Evolutionary conservation across 2,888 invertebrate genomes (phyloP).

Genomic region (Lepidocyrtoides sp.): DNA sequence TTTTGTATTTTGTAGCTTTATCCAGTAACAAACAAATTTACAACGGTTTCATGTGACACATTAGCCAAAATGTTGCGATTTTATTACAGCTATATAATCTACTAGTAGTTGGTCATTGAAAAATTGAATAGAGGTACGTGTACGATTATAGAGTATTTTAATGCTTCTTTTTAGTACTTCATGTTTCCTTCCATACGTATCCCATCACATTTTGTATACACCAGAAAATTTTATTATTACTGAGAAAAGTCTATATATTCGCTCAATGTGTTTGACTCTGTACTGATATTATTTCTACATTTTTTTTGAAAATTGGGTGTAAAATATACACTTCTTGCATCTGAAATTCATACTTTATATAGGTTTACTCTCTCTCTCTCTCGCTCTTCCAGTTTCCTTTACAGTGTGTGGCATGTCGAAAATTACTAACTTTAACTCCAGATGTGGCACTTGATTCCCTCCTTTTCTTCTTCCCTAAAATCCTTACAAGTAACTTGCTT

Average conservation of each 20-base stretch:
- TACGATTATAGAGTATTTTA: slow-evolving; percentile 15
- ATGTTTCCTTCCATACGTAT: neutral
- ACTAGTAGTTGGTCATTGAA: slow-evolving; percentile 26
- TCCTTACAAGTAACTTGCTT: slow-evolving; percentile 29
- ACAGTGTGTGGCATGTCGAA: slow-evolving; percentile 72
- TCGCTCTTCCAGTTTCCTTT: slow-evolving; percentile 17
- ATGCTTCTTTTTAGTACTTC: slow-evolving; percentile 4
- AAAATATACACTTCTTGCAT: neutral
- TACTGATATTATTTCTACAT: neutral
- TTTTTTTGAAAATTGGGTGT: neutral
- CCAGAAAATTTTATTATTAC: neutral
- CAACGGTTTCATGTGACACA: slow-evolving; percentile 64
- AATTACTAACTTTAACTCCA: slow-evolving; percentile 72
- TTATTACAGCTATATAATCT: slow-evolving; percentile 45
- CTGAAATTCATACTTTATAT: neutral
- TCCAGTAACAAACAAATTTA: slow-evolving; percentile 40
- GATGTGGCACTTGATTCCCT: slow-evolving; percentile 72
- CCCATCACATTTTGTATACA: neutral
- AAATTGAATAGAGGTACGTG: slow-evolving; percentile 4
- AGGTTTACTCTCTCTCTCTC: neutral
- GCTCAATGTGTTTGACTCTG: neutral
- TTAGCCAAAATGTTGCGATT: slow-evolving; percentile 61
- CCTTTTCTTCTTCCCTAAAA: slow-evolving; percentile 47
- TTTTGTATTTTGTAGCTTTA: slow-evolving; percentile 12
- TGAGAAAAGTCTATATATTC: neutral